phyloP scores from a whole-genome alignment of 92 coral and sea anemone genomes.

The Scolanthus callimorphus region DNA sequence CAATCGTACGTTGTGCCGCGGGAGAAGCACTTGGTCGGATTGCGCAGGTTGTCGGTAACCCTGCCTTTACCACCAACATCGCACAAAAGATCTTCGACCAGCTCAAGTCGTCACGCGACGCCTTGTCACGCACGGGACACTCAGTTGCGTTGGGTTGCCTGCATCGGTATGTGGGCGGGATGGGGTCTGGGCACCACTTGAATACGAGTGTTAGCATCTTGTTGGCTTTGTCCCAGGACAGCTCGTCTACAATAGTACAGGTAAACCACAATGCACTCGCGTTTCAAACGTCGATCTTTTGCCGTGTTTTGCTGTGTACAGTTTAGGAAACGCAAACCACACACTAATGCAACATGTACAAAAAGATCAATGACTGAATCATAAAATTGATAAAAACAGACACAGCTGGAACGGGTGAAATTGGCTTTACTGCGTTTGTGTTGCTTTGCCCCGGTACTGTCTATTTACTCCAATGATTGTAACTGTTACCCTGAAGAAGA shows the following conservation, averaged over 20 bases:
- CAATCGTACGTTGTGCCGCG: constrained; percentile 97
- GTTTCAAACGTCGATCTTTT: no score
- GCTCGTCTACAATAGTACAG: constrained; percentile 96
- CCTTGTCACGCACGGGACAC: constrained; percentile 92
- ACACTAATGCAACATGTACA: no score
- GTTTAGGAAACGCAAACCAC: no score
- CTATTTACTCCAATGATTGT: no score
- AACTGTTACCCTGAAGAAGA: no score
- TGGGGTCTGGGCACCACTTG: constrained; percentile 98
- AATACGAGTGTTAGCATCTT: constrained; percentile 95
- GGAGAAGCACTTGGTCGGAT: constrained; percentile 99
- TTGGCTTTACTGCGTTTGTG: no score
- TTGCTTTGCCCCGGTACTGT: no score
- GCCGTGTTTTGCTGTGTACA: no score
- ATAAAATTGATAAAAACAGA: no score
- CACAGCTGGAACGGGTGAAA: no score
- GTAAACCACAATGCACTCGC: no score
- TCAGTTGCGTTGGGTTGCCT: constrained; percentile 97
- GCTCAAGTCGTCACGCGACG: constrained; percentile 92
- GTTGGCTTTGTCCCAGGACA: constrained; percentile 94
- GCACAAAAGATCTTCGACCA: constrained; percentile 95
- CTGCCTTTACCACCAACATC: constrained; percentile 86
- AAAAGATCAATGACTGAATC: no score
- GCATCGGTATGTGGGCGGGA: constrained; percentile 99
- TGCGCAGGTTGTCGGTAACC: constrained; percentile 97